A percentile compares a stretch with the other conserved stretches of the same genome.
phyloP scores from a whole-genome alignment of 1,140 invertebrate species.

The Apis dorsata region DNA sequence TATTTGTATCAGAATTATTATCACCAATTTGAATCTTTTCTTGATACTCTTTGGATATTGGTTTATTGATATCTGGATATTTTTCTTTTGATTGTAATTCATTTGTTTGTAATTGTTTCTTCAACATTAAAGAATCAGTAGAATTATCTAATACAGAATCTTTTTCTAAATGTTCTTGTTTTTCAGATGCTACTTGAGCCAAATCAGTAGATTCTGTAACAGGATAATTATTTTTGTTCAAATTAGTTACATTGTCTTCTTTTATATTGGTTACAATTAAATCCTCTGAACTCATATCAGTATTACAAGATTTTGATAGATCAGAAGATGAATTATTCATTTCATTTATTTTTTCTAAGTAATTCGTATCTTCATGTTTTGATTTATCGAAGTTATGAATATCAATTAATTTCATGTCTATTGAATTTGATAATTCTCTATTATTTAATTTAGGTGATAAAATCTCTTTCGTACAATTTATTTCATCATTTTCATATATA shows the following conservation, averaged over 20 bases:
- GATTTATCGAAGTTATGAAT: background rate
- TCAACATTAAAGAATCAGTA: background rate
- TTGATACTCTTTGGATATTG: background rate
- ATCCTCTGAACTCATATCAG: background rate
- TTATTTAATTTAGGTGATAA: background rate
- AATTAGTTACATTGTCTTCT: background rate
- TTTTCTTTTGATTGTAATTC: constrained; percentile 13
- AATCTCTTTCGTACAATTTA: background rate
- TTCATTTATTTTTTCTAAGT: background rate
- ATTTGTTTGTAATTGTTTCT: background rate
- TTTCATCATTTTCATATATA: background rate
- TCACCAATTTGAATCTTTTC: constrained; percentile 8
- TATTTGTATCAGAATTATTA: constrained; percentile 21
- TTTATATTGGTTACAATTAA: background rate
- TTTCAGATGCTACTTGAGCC: background rate
- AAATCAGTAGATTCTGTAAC: constrained; percentile 48
- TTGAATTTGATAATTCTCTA: background rate
- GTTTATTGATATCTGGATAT: background rate
- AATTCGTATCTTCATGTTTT: background rate
- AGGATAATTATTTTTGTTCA: constrained; percentile 57
- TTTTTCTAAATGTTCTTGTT: background rate
- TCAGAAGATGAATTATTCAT: background rate
- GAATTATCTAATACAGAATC: background rate
- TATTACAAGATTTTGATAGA: background rate
- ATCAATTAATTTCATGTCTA: background rate